phyloP scores from a whole-genome alignment of 1,140 invertebrate species.

The Megathymus violae region DNA sequence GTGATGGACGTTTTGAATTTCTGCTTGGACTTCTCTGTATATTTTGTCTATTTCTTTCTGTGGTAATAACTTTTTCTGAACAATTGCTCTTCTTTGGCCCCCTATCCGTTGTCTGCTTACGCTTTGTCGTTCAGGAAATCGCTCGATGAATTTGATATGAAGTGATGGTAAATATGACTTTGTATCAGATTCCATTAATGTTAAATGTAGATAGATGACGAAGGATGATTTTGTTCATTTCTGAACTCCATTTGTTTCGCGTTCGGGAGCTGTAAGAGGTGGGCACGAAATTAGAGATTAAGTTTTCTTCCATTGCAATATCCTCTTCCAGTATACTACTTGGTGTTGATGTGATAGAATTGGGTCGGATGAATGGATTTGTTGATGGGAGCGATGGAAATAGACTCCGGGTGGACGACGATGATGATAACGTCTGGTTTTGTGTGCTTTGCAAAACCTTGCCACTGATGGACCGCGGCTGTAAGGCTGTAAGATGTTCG shows the following conservation, averaged over 20 bases:
- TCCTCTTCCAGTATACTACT: no score
- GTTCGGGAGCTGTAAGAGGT: not conserved
- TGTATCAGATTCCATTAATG: conserved; percentile 7
- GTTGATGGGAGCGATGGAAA: no score
- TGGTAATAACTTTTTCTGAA: conserved; percentile 36
- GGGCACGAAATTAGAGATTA: conserved; percentile 13
- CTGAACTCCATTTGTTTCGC: conserved; percentile 23
- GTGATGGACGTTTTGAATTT: conserved; percentile 10
- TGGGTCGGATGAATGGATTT: no score
- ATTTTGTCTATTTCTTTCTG: conserved; percentile 25
- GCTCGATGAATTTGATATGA: conserved; percentile 36
- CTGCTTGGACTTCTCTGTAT: conserved; percentile 20
- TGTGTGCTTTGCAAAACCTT: no score
- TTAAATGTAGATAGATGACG: conserved; percentile 21
- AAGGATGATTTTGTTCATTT: conserved; percentile 34
- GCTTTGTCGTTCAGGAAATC: conserved; percentile 31
- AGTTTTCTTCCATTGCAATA: conserved; percentile 4
- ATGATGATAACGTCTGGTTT: no score
- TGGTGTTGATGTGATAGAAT: no score
- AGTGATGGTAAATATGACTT: conserved; percentile 26
- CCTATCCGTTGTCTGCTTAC: conserved; percentile 41
- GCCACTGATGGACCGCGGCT: no score
- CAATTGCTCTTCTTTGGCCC: conserved; percentile 39
- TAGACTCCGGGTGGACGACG: no score
- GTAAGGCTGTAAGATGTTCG: not conserved